Percentiles rank a stretch among this genome's conserved stretches.
Evolutionary conservation across 2,888 invertebrate species (phyloP).

Genomic region (Himalopsyche kuldschensis): DNA sequence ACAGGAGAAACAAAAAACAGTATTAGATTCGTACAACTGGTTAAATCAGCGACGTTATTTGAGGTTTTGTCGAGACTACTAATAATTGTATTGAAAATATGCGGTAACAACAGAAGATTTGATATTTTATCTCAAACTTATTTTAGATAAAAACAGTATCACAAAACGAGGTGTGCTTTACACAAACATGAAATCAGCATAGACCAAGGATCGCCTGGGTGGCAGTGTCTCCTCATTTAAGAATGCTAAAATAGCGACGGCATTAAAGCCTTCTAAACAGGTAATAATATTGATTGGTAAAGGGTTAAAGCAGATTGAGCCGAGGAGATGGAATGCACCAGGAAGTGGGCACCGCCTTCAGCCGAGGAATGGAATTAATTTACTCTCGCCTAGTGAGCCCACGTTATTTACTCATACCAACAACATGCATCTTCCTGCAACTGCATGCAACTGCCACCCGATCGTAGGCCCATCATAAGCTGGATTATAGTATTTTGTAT

Average conservation of each 20-base stretch:
- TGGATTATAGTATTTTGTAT: neutral
- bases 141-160: too few species aligned
- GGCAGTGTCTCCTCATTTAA: neutral
- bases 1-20: too few species aligned
- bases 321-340: constrained; percentile 1
- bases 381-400: neutral
- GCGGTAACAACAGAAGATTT: too few species aligned
- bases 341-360: constrained; percentile 3
- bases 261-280: neutral
- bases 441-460: neutral
- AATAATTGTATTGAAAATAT: too few species aligned
- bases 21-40: too few species aligned
- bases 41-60: too few species aligned
- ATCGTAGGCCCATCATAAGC: neutral
- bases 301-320: neutral
- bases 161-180: too few species aligned
- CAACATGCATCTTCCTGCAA: neutral
- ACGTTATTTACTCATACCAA: neutral
- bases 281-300: neutral
- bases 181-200: too few species aligned
- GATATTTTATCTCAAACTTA: too few species aligned
- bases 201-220: neutral
- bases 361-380: constrained; percentile 3
- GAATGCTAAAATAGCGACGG: neutral
- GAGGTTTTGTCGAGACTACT: too few species aligned